phyloP scores from a whole-genome alignment of 2,888 invertebrate species.

The Ophion slaviceki region DNA sequence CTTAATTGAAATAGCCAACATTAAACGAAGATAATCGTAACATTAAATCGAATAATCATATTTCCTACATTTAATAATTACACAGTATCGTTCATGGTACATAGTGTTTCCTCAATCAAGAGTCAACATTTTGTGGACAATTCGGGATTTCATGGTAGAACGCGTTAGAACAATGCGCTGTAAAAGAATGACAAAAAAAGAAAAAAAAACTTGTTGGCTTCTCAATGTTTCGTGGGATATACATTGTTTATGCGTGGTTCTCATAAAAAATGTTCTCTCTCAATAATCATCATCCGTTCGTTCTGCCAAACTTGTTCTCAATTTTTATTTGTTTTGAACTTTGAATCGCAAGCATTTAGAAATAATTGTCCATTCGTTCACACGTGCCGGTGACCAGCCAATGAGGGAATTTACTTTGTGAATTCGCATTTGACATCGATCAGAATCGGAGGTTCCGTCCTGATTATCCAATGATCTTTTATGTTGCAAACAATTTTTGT shows the following conservation, averaged over 20 bases:
- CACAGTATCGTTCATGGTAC: conserved; percentile 25
- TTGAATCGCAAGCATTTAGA: conserved; percentile 1
- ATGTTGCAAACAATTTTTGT: conserved; percentile 19
- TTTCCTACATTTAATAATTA: conserved; percentile 40
- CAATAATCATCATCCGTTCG: background rate
- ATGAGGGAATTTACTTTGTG: background rate
- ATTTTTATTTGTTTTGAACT: background rate
- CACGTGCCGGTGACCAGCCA: background rate
- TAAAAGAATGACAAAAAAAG: background rate
- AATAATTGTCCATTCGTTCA: conserved; percentile 13
- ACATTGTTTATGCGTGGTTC: background rate
- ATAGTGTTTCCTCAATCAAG: conserved; percentile 23
- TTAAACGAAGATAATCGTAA: conserved; percentile 38
- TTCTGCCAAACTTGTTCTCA: background rate
- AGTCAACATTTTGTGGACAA: conserved; percentile 36
- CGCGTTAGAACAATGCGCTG: background rate
- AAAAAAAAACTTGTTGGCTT: background rate
- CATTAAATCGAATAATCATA: conserved; percentile 44
- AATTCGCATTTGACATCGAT: conserved; percentile 4
- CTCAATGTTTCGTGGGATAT: background rate
- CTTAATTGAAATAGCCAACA: conserved; percentile 35
- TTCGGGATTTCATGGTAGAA: conserved; percentile 18
- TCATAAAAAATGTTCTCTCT: background rate
- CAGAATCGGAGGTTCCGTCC: background rate
- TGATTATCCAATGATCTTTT: background rate